Evolutionary conservation across 2,797 vertebrate genomes (phyloP).

Genomic region (Cryptoprocta ferox): DNA sequence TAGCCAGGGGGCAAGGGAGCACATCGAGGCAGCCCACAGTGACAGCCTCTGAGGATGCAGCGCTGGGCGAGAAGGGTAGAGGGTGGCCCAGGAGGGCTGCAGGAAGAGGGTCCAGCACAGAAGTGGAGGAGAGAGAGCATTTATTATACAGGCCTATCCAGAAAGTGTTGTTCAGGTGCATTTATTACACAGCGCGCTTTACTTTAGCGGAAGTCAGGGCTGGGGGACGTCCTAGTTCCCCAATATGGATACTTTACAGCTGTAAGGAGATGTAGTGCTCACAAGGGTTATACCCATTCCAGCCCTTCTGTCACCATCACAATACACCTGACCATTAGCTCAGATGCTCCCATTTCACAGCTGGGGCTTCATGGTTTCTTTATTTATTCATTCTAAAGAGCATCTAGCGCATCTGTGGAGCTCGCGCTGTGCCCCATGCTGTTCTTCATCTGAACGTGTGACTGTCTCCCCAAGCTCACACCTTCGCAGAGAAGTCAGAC

Average conservation of each 20-base stretch:
- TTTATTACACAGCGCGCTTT: neutral
- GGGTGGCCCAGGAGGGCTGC: neutral
- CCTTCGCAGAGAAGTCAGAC: neutral
- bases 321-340: neutral
- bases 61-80: neutral
- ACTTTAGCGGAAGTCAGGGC: neutral
- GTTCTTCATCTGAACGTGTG: neutral
- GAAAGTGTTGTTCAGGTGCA: fast-evolving
- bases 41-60: neutral
- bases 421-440: neutral
- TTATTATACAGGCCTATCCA: neutral
- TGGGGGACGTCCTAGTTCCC: neutral
- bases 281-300: neutral
- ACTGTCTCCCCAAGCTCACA: neutral
- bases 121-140: too few relatives aligned
- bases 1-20: neutral
- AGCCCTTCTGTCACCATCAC: fast-evolving
- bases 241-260: too few relatives aligned
- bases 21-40: neutral
- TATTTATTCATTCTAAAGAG: neutral
- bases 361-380: neutral
- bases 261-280: neutral
- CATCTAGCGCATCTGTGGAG: neutral
- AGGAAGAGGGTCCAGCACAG: neutral
- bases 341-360: neutral